Percentiles rank a stretch among this genome's conserved stretches.
phyloP scores from a whole-genome alignment of 2,888 invertebrate genomes.

The Nephrocerus scutellatus region DNA sequence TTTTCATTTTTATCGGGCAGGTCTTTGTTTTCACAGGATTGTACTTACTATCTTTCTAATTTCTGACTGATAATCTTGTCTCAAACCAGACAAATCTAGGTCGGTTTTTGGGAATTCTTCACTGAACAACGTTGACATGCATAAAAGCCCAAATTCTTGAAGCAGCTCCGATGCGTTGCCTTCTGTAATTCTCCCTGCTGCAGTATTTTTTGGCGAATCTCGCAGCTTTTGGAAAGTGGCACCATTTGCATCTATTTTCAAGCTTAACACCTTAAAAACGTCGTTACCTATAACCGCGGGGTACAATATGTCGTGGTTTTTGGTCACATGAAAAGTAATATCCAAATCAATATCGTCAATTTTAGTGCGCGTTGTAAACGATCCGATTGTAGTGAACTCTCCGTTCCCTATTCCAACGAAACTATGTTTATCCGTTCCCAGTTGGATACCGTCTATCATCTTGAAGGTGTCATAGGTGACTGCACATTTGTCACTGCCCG shows the following conservation, averaged over 20 bases:
- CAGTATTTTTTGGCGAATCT: too few relatives aligned
- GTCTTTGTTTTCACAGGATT: too few relatives aligned
- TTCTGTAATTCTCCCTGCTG: too few relatives aligned
- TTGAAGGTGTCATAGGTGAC: slow-evolving; percentile 8
- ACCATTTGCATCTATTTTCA: slow-evolving; percentile 2
- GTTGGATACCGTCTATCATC: slow-evolving; percentile 7
- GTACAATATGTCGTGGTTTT: slow-evolving; percentile 10
- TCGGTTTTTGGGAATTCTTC: too few relatives aligned
- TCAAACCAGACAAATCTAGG: too few relatives aligned
- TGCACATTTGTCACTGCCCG: slow-evolving; percentile 14
- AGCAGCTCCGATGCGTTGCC: too few relatives aligned
- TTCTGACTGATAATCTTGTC: too few relatives aligned
- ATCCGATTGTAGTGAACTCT: slow-evolving; percentile 6
- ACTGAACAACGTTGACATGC: slow-evolving; percentile 1
- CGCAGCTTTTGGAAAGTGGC: too few relatives aligned
- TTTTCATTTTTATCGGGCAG: not conserved
- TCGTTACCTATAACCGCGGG: slow-evolving; percentile 15
- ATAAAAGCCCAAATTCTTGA: slow-evolving; percentile 4
- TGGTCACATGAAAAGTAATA: slow-evolving; percentile 13
- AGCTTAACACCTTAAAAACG: slow-evolving; percentile 8
- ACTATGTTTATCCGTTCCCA: not conserved
- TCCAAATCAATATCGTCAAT: slow-evolving; percentile 7
- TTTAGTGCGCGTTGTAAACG: not conserved
- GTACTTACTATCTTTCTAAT: too few relatives aligned
- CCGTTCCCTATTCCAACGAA: slow-evolving; percentile 8